phyloP scores from a whole-genome alignment of 1,140 invertebrate species.

The Ooceraea biroi region DNA sequence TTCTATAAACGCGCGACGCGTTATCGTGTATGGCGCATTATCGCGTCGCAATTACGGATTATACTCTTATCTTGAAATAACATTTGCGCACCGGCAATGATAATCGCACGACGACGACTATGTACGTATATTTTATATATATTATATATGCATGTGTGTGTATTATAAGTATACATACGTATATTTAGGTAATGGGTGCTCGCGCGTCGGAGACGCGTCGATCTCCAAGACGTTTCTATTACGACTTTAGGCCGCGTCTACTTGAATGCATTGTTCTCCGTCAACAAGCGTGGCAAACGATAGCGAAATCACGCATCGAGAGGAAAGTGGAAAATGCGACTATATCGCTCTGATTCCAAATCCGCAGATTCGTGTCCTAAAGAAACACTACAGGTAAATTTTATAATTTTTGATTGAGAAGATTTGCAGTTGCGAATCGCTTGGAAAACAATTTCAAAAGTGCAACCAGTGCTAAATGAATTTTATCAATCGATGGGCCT shows the following conservation, averaged over 20 bases:
- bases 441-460: not conserved
- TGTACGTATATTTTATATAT: not conserved
- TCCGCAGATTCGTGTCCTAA: not conserved
- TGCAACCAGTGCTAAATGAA: slow-evolving; percentile 1
- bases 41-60: not conserved
- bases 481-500: not conserved
- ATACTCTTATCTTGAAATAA: slow-evolving; percentile 21
- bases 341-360: slow-evolving; percentile 1
- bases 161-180: slow-evolving; percentile 5
- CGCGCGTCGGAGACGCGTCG: slow-evolving; percentile 1
- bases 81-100: slow-evolving; percentile 3
- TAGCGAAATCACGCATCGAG: not conserved
- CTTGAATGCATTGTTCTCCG: slow-evolving; percentile 63
- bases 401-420: not conserved
- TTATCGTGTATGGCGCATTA: not conserved
- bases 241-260: slow-evolving; percentile 77
- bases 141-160: slow-evolving; percentile 7
- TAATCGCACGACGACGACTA: slow-evolving; percentile 1
- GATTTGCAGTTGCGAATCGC: too few relatives aligned
- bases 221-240: slow-evolving; percentile 37
- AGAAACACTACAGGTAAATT: slow-evolving; percentile 5
- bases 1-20: not conserved
- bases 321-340: not conserved
- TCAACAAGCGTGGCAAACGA: slow-evolving; percentile 42
- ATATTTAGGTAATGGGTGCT: slow-evolving; percentile 13